Evolutionary conservation across 2,888 invertebrate species (phyloP), one percentile per base, ranked within the genome.

Genomic region (Syrphus vitripennis): DNA sequence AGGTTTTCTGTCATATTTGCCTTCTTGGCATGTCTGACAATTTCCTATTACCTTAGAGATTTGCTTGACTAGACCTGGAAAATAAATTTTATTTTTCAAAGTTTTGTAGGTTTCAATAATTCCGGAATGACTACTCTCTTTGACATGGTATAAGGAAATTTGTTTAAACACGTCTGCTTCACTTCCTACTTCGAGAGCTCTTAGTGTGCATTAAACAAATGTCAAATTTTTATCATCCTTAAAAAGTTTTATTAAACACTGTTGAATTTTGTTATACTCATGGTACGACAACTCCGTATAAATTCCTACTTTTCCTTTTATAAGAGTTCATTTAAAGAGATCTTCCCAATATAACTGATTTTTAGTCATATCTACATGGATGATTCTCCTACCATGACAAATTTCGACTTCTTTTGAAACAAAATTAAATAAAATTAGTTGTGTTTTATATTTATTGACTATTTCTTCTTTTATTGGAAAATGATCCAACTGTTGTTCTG

Each of bases 401-500:
- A n/a, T n/a, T n/a, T n/a, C n/a, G n/a, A n/a, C n/a, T n/a, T n/a
- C n/a, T n/a, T n/a, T n/a, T n/a, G n/a, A n/a, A n/a, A n/a, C n/a
- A n/a, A n/a, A n/a, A n/a, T n/a, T n/a, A n/a, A n/a, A n/a, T n/a
- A n/a, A n/a, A n/a, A n/a, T n/a, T n/a, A n/a, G n/a, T n/a, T n/a
- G n/a, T n/a, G n/a, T n/a, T n/a, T 45, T 45, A 74, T 45, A 45
- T 45, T 16, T 19, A n/a, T 45, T 45, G 1, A 45, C 16, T 45
- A 16, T 45, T 19, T 19, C 74, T 45, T 78, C 50, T 14, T 61
- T 70, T 37, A 50, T 74, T 67, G 57, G 67, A 19, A 74, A 74
- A 59, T 80, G 59, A 53, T 80, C 74, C 40, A 71, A 50, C 21
- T 45, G 53, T 40, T 80, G 80, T 29, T 72, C 72, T 19, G 70